phyloP scores from a whole-genome alignment of 2,888 invertebrate genomes.

The Unio delphinus region DNA sequence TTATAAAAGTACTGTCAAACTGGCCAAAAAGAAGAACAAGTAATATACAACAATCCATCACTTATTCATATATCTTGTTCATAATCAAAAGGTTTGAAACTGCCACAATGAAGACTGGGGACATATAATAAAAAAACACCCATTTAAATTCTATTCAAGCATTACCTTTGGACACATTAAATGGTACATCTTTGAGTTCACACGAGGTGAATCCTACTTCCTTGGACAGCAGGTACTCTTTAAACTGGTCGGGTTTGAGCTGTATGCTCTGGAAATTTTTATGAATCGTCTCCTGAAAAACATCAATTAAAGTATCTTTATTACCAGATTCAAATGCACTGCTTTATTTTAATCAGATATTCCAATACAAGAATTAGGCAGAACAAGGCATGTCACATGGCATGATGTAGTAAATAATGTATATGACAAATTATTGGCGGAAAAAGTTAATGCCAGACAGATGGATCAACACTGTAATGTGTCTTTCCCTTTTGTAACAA shows the following conservation, averaged over 20 bases:
- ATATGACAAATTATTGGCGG: too few relatives aligned
- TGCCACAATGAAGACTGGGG: too few relatives aligned
- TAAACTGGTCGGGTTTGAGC: slow-evolving; percentile 92
- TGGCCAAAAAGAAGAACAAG: too few relatives aligned
- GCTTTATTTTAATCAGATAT: background rate
- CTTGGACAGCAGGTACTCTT: slow-evolving; percentile 86
- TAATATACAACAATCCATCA: too few relatives aligned
- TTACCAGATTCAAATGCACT: background rate
- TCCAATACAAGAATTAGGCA: background rate
- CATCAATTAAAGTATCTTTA: background rate
- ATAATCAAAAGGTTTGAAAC: too few relatives aligned
- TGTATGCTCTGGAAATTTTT: slow-evolving; percentile 74
- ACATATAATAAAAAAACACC: too few relatives aligned
- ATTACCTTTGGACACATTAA: slow-evolving; percentile 86
- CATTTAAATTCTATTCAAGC: background rate
- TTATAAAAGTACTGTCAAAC: too few relatives aligned
- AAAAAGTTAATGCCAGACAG: too few relatives aligned
- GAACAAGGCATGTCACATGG: background rate
- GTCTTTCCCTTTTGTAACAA: too few relatives aligned
- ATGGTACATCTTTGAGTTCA: slow-evolving; percentile 85
- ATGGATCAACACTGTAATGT: too few relatives aligned
- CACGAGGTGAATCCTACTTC: slow-evolving; percentile 94
- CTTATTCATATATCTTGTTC: too few relatives aligned
- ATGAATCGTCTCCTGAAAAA: slow-evolving; percentile 77
- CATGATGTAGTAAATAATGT: too few relatives aligned